Percentiles rank a stretch among this genome's conserved stretches.
phyloP scores from a whole-genome alignment of 2,888 invertebrate species.

The Anoplius nigerrimus region DNA sequence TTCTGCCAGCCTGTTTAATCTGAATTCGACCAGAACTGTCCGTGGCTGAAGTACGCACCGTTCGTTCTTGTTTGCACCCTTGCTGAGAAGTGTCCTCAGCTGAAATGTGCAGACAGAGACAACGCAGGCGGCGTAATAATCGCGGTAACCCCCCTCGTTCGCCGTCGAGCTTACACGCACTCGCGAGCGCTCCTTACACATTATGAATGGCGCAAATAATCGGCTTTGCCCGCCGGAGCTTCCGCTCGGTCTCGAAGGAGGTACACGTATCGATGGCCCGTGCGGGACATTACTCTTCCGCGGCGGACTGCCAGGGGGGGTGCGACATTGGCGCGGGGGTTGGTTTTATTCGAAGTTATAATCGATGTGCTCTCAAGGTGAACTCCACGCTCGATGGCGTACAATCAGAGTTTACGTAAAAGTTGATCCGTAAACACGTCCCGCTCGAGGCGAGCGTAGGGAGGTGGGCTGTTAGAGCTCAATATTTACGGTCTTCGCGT shows the following conservation, averaged over 20 bases:
- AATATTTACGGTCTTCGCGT: too few relatives aligned
- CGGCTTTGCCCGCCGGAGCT: slow-evolving; percentile 44
- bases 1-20: too few relatives aligned
- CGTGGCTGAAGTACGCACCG: background rate
- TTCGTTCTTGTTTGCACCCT: background rate
- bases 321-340: background rate
- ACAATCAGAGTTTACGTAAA: too few relatives aligned
- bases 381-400: too few relatives aligned
- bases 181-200: slow-evolving; percentile 21
- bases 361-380: background rate
- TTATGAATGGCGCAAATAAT: slow-evolving; percentile 49
- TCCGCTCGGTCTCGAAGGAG: slow-evolving; percentile 40
- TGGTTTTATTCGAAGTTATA: background rate
- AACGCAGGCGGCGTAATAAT: slow-evolving; percentile 8
- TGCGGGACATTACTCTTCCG: slow-evolving; percentile 38
- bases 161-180: slow-evolving; percentile 29
- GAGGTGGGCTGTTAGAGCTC: too few relatives aligned
- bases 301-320: background rate
- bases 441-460: too few relatives aligned
- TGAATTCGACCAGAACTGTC: background rate
- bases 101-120: background rate
- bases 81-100: background rate
- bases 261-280: slow-evolving; percentile 46
- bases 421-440: too few relatives aligned
- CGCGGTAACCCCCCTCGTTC: slow-evolving; percentile 14